Conservation (phyloP, 2,797 vertebrate species). For the Graptemys geographica region DNA sequence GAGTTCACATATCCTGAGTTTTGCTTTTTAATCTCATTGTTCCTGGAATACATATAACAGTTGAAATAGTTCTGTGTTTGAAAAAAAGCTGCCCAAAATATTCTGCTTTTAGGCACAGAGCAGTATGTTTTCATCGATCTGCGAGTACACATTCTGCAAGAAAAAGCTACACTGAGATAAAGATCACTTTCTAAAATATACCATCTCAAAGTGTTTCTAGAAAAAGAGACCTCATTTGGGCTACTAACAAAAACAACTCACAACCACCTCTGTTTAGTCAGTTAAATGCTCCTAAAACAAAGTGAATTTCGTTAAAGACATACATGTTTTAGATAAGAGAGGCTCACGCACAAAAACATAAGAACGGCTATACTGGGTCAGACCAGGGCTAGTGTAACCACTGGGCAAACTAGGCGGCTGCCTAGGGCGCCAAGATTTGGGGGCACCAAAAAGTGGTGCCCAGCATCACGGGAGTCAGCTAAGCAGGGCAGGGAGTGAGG, state of each 20-base stretch:
- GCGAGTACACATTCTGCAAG: neutral
- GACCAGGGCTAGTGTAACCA: neutral
- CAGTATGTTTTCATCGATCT: neutral
- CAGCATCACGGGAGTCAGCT: too few relatives aligned
- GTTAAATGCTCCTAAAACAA: neutral
- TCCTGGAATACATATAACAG: neutral
- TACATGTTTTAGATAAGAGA: neutral
- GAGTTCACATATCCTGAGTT: fast-evolving
- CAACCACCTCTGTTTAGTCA: neutral
- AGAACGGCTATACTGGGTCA: neutral
- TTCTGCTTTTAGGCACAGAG: slow-evolving; percentile 20
- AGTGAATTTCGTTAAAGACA: neutral
- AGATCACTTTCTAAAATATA: neutral
- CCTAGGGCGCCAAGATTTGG: too few relatives aligned
- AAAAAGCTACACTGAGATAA: neutral
- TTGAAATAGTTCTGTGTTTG: neutral
- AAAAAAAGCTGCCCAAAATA: neutral
- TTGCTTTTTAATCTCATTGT: neutral
- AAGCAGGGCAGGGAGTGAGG: too few relatives aligned
- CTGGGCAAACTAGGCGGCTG: too few relatives aligned
- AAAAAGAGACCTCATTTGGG: fast-evolving
- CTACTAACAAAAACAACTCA: neutral
- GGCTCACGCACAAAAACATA: neutral
- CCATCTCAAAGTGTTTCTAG: neutral
- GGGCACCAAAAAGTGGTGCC: too few relatives aligned